Evolutionary conservation across 2,888 invertebrate genomes (phyloP).

Genomic region (Xylota segnis): DNA sequence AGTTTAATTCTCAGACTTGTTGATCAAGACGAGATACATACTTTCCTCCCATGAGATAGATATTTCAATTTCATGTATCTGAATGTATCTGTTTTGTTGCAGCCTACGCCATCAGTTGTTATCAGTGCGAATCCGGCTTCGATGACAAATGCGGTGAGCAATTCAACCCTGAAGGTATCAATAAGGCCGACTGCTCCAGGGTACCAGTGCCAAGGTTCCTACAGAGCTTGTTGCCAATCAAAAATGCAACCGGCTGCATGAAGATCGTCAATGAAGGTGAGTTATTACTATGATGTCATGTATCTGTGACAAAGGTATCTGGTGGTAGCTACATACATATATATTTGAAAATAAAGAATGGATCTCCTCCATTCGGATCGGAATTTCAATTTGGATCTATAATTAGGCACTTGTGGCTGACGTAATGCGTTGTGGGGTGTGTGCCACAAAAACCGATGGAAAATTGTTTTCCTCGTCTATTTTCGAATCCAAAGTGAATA

Average conservation of each 20-base stretch:
- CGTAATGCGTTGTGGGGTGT: constrained; percentile 59
- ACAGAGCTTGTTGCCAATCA: constrained; percentile 77
- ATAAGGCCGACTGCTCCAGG: constrained; percentile 80
- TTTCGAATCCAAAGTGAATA: constrained; percentile 8
- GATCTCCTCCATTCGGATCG: no score
- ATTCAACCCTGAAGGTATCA: constrained; percentile 79
- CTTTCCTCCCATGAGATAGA: neutral
- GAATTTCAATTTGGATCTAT: constrained; percentile 48
- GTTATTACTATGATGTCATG: constrained; percentile 77
- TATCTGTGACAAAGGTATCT: constrained; percentile 23
- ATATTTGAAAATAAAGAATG: neutral
- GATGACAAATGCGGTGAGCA: constrained; percentile 81
- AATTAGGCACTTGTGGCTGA: constrained; percentile 52
- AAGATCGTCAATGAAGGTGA: constrained; percentile 81
- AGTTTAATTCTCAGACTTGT: constrained; percentile 49
- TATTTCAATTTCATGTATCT: constrained; percentile 1
- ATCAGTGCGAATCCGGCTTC: constrained; percentile 81
- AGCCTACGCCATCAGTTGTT: constrained; percentile 83
- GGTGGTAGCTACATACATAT: neutral
- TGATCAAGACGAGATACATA: constrained; percentile 8
- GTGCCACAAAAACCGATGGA: constrained; percentile 18
- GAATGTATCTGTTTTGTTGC: constrained; percentile 55
- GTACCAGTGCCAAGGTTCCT: constrained; percentile 81
- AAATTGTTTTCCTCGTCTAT: constrained; percentile 6
- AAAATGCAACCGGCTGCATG: constrained; percentile 83